phyloP scores from a whole-genome alignment of 2,888 invertebrate genomes.

The Mythimna ferrago region DNA sequence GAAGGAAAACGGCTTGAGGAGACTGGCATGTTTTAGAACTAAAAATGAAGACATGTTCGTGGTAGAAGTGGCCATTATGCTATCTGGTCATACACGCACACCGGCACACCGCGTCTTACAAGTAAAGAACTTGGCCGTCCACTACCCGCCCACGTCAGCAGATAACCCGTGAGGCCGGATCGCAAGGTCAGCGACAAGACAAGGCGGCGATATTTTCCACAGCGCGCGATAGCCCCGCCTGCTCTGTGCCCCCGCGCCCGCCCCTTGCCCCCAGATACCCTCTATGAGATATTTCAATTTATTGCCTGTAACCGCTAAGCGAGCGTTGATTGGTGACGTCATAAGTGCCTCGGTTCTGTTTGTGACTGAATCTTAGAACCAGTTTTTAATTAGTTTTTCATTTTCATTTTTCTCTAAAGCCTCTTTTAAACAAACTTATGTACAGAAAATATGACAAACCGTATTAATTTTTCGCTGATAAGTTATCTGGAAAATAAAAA shows the following conservation, averaged over 20 bases:
- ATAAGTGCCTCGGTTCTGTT: slow-evolving; percentile 10
- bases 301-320: slow-evolving; percentile 57
- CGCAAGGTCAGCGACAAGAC: slow-evolving; percentile 58
- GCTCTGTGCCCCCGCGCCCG: slow-evolving; percentile 33
- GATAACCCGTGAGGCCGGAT: slow-evolving; percentile 51
- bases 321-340: slow-evolving; percentile 63
- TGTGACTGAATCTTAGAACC: neutral
- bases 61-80: too few species aligned
- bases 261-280: slow-evolving; percentile 63
- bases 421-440: too few species aligned
- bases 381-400: too few species aligned
- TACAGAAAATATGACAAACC: too few species aligned
- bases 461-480: too few species aligned
- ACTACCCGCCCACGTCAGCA: slow-evolving; percentile 3
- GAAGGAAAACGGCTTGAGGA: too few species aligned
- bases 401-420: too few species aligned
- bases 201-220: slow-evolving; percentile 61
- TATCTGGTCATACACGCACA: too few species aligned
- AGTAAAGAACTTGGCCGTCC: slow-evolving; percentile 1
- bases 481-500: too few species aligned
- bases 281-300: slow-evolving; percentile 71
- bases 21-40: too few species aligned
- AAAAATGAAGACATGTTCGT: too few species aligned
- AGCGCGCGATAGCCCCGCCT: slow-evolving; percentile 65
- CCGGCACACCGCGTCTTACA: too few species aligned